A percentile compares a stretch with the other conserved stretches of the same genome.
These are phyloP conservation scores for Netelia virgata DNA, from an alignment of 2,888 invertebrate genomes.

Conservation along the genomic window DNA sequence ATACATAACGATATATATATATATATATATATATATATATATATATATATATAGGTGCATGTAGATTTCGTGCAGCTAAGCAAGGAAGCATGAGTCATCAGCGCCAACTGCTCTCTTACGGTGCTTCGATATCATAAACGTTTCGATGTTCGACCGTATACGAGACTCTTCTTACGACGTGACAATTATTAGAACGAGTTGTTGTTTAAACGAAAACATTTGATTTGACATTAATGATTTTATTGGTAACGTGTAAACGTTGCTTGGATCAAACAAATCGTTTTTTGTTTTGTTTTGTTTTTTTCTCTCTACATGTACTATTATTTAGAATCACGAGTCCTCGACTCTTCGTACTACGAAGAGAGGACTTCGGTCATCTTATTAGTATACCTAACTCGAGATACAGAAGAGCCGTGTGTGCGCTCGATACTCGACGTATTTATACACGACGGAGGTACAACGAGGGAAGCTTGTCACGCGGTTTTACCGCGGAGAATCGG, in stretches of 20 bases:
- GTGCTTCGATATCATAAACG: slow-evolving; percentile 81
- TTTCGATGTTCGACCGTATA: slow-evolving; percentile 51
- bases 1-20: slow-evolving; percentile 68
- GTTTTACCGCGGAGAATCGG: slow-evolving; percentile 25
- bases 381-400: slow-evolving; percentile 15
- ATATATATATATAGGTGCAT: slow-evolving; percentile 47
- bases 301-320: not conserved
- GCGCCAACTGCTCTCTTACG: slow-evolving; percentile 83
- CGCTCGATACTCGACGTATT: slow-evolving; percentile 57
- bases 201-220: too few relatives aligned
- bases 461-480: slow-evolving; percentile 46
- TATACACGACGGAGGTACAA: slow-evolving; percentile 51
- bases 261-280: not conserved
- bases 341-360: slow-evolving; percentile 22
- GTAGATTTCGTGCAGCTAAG: not conserved
- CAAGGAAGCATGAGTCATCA: slow-evolving; percentile 80
- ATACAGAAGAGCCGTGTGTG: slow-evolving; percentile 21
- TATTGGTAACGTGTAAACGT: not conserved
- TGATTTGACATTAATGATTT: too few relatives aligned
- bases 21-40: too few relatives aligned
- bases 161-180: too few relatives aligned
- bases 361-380: slow-evolving; percentile 1
- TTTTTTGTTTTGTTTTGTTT: too few relatives aligned
- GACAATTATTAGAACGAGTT: too few relatives aligned
- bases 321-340: not conserved